Base-by-base conservation (phyloP, 2,113 vertebrate genomes). In the Halcyon malimbica region DNA sequence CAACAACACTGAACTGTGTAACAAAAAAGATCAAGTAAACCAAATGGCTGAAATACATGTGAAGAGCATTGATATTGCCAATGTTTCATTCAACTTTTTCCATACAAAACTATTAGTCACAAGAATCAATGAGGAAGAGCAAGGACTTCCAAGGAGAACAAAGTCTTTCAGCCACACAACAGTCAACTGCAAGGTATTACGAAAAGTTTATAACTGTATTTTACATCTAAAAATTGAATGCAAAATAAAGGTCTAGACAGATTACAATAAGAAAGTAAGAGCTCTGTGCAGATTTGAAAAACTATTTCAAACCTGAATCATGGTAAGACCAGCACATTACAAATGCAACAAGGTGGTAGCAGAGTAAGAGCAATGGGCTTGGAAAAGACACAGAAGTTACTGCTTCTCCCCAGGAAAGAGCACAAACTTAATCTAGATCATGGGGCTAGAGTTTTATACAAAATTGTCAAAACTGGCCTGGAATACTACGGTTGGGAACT, bases 161-260 rank as follows among this genome's bases (percentile, higher is more conserved):
- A 71, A 93, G 81, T 62, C 70, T 94, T 93, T 86, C 75, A 86
- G 64, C n/a, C 82, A 88, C 77, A 57, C 77, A 70, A 77, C 42
- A 90, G 73, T 65, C 82, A 62, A 70, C 33, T 48, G 68, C 53
- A 70, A 81, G 87, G 60, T 81, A 80, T 88, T 46, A 23, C 19
- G 63, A 48, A 44, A 76, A 75, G 68, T 89, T 90, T 48, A 0
- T 94, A 96, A 92, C 76, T 87, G 91, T 77, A 91, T 90, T 96
- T 93, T 94, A 94, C 16, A 25, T 83, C 87, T 91, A 70, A 71
- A 86, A 87, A 84, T 56, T 42, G 67, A 94, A 93, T 37, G 83
- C 56, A 87, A 94, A 96, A 75, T 86, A 35, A 75, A 89, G 64
- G 50, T 89, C 18, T 23, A 53, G 69, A 50, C 2, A 6, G 35